Percentiles rank a stretch among this genome's conserved stretches.
phyloP scores from a whole-genome alignment of 2,113 vertebrate genomes.

The Pseudolaguvia tuberculata region DNA sequence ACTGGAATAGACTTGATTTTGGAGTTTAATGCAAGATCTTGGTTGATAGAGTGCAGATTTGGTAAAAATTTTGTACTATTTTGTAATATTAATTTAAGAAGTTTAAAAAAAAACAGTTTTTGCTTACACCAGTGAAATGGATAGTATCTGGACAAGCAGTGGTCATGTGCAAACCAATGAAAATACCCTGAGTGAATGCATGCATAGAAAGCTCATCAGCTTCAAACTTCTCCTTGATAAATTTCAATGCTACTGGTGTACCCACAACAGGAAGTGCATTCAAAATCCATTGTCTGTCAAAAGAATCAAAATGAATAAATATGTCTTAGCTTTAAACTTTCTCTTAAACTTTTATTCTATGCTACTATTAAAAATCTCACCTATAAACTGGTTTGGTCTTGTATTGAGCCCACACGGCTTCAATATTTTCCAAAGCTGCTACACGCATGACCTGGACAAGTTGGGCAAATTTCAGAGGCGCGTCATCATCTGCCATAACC shows the following conservation, averaged over 20 bases:
- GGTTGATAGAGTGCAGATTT: neutral
- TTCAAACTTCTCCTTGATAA: conserved; percentile 70
- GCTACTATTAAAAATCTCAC: conserved; percentile 55
- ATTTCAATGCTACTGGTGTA: conserved; percentile 62
- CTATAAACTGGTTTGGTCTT: conserved; percentile 51
- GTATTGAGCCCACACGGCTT: conserved; percentile 61
- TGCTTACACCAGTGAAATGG: conserved; percentile 63
- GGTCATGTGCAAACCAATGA: conserved; percentile 67
- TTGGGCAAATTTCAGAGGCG: conserved; percentile 69
- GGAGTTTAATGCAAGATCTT: conserved; percentile 64
- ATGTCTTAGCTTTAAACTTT: no score
- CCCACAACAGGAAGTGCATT: conserved; percentile 66
- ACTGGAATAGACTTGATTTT: conserved; percentile 57
- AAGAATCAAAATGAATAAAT: neutral
- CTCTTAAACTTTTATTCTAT: no score
- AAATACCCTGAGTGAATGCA: conserved; percentile 63
- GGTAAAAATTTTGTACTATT: neutral
- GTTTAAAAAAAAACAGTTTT: neutral
- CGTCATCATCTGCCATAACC: conserved; percentile 65
- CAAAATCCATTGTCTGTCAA: conserved; percentile 70
- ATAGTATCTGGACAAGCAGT: conserved; percentile 64
- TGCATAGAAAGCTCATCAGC: conserved; percentile 57
- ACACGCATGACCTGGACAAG: conserved; percentile 68
- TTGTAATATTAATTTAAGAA: neutral
- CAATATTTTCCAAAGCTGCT: conserved; percentile 50